Conservation (phyloP, 2,797 vertebrate genomes). For the Danio kyathit region DNA sequence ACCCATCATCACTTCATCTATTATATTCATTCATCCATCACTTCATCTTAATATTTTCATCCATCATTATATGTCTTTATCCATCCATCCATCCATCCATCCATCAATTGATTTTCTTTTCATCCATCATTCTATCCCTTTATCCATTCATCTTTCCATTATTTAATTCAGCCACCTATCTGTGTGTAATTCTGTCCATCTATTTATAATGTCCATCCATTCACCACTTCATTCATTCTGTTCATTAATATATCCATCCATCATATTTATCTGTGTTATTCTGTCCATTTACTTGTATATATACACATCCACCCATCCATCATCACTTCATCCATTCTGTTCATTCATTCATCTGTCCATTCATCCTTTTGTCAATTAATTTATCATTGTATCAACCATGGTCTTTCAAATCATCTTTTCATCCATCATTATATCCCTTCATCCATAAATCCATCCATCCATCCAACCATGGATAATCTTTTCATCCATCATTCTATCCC, state of each 20-base stretch:
- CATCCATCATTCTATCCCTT: not conserved
- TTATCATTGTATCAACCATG: too few relatives aligned
- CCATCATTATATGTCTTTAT: not conserved
- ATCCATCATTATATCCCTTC: too few relatives aligned
- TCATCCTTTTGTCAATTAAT: not conserved
- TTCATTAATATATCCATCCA: not conserved
- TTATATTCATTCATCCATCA: not conserved
- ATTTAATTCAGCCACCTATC: too few relatives aligned
- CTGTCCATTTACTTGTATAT: not conserved
- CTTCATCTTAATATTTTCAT: too few relatives aligned
- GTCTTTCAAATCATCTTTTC: too few relatives aligned
- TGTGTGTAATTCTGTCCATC: not conserved
- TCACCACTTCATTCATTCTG: not conserved
- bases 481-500: too few relatives aligned
- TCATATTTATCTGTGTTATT: not conserved
- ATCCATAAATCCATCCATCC: too few relatives aligned
- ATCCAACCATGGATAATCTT: too few relatives aligned
- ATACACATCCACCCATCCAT: not conserved
- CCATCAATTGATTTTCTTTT: not conserved
- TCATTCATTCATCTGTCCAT: too few relatives aligned
- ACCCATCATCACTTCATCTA: too few relatives aligned
- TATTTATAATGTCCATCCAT: not conserved
- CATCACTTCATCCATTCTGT: too few relatives aligned
- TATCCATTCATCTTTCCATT: not conserved
- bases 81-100: not conserved